Percentiles rank a stretch among this genome's conserved stretches.
phyloP scores from a whole-genome alignment of 2,888 invertebrate species.

The Morinoia aosen region DNA sequence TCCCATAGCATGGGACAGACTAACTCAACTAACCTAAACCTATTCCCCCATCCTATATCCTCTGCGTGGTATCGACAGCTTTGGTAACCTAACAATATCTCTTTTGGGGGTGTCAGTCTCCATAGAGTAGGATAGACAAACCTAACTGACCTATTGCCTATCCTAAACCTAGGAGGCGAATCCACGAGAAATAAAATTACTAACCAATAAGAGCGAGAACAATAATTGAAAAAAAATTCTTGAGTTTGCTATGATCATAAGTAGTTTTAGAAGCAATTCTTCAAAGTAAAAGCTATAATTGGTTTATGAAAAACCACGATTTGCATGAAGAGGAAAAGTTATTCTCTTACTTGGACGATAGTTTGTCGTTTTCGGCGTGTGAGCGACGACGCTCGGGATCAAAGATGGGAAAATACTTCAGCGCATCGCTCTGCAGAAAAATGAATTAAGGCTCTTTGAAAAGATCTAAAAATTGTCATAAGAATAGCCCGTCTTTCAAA shows the following conservation, averaged over 20 bases:
- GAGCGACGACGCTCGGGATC: slow-evolving; percentile 42
- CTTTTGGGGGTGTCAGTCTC: too few relatives aligned
- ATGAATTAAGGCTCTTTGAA: background rate
- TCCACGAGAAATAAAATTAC: too few relatives aligned
- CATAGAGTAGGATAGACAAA: too few relatives aligned
- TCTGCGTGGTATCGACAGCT: too few relatives aligned
- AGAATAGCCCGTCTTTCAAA: background rate
- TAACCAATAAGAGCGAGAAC: too few relatives aligned
- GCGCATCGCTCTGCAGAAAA: background rate
- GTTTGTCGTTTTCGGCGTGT: background rate
- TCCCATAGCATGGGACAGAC: too few relatives aligned
- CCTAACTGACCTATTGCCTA: too few relatives aligned
- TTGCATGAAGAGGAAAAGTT: background rate
- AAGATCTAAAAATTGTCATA: background rate
- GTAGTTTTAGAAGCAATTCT: background rate
- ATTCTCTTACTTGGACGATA: background rate
- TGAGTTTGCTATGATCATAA: background rate
- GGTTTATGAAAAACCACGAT: background rate
- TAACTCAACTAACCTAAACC: too few relatives aligned
- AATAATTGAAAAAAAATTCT: too few relatives aligned
- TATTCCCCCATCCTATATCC: too few relatives aligned
- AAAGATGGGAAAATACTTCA: background rate
- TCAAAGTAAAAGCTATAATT: background rate
- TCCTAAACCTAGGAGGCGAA: too few relatives aligned
- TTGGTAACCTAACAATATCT: too few relatives aligned